Base-by-base conservation (phyloP, 2,888 invertebrate genomes). In the Neoscelio sp. region DNA sequence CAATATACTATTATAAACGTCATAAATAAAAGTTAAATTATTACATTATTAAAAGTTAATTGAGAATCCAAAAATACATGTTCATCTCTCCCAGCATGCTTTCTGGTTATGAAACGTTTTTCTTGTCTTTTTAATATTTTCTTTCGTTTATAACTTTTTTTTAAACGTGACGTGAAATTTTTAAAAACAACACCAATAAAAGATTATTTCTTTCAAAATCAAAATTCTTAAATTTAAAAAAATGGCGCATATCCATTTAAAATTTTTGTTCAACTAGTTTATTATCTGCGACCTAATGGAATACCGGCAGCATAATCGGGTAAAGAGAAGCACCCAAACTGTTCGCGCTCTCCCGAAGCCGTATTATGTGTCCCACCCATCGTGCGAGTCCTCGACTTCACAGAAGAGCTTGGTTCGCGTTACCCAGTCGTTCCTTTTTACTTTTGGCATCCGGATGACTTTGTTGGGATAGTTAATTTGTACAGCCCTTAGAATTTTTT, bases 261-360 rank as follows among this genome's bases (percentile, higher is more conserved):
- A 73, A 77, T 58, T 78, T 74, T 68, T 73, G 77, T 80, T 80
- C 76, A 77, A 74, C 74, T 70, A 80, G 73, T 77, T 73, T 80
- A 80, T 76, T 87, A 84, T 85, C 85, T 82, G 81, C 78, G 81
- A 80, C 82, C 88, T 87, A 88, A 87, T 88, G 81, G 85, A 87
- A 87, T 87, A 87, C 84, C 83, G 83, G 79, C 76, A 40, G 81
- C 70, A 83, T 90, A 90, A 90, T 90, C 89, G 87, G 85, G 89
- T 90, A 90, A 90, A 90, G 87, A 88, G 90, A 90, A 90, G 90
- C 90, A 89, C 89, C 84, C 85, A 80, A 89, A 90, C 87, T 89
- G 88, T 86, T 80, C 54, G 82, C 80, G 82, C 82, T 84, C 82
- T 84, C 82, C 81, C 80, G 89, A 89, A 89, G 89, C 89, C 89